These are phyloP conservation scores for Micronycteris hirsuta DNA, from an alignment of 2,113 vertebrate species.

Conservation along the genomic window DNA sequence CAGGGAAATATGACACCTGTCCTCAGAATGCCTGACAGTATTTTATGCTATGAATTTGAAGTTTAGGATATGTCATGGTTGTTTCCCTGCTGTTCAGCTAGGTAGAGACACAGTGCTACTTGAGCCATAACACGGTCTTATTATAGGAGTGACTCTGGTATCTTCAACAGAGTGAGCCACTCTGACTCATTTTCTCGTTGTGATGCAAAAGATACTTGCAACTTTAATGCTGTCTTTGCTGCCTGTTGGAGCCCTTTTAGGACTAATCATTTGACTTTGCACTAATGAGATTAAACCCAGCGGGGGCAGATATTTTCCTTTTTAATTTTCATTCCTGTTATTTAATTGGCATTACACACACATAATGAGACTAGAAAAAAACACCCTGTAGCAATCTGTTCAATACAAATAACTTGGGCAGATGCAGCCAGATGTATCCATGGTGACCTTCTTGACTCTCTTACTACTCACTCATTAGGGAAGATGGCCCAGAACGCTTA, in stretches of 20 bases:
- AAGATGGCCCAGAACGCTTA: constrained; percentile 2
- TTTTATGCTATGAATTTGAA: constrained; percentile 5
- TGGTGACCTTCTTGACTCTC: constrained; percentile 50
- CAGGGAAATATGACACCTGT: background rate
- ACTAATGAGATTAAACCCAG: constrained; percentile 71
- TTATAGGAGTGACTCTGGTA: background rate
- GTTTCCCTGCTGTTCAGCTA: background rate
- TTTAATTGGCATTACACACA: constrained; percentile 69
- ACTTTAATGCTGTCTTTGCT: constrained; percentile 36
- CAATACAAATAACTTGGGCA: constrained; percentile 63
- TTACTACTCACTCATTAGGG: background rate
- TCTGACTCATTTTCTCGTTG: background rate
- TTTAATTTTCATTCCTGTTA: constrained; percentile 68
- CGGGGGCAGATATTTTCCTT: constrained; percentile 68
- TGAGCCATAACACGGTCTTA: background rate
- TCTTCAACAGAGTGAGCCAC: background rate
- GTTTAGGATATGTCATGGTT: background rate
- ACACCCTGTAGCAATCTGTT: constrained; percentile 62
- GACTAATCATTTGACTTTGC: constrained; percentile 68
- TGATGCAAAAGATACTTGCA: constrained; percentile 15
- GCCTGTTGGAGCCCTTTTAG: constrained; percentile 35
- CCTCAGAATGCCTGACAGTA: background rate
- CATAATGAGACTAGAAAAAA: constrained; percentile 61
- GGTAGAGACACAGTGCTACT: background rate
- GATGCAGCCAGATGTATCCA: constrained; percentile 66